Evolutionary conservation across 2,888 invertebrate species (phyloP).

Genomic region (Sycophila texana): DNA sequence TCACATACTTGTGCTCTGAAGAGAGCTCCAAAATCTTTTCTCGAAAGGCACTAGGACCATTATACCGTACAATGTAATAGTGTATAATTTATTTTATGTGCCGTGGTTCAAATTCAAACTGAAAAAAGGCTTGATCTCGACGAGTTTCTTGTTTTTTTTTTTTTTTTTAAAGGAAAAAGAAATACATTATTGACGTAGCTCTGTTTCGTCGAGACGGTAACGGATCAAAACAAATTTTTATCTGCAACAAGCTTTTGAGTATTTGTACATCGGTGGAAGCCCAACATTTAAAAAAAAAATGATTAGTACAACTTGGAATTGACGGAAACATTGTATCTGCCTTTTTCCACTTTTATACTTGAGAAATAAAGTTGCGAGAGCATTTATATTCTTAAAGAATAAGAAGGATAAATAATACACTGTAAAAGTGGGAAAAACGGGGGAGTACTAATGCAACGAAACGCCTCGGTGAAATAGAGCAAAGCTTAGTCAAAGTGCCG

Average conservation of each 20-base stretch:
- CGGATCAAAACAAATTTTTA: background rate
- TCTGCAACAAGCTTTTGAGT: background rate
- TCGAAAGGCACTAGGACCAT: slow-evolving; percentile 14
- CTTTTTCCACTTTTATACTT: slow-evolving; percentile 66
- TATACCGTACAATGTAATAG: slow-evolving; percentile 9
- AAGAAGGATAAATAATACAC: background rate
- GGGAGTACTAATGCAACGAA: slow-evolving; percentile 2
- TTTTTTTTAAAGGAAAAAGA: background rate
- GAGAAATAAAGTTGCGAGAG: slow-evolving; percentile 20
- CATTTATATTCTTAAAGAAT: slow-evolving; percentile 8
- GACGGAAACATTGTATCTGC: background rate
- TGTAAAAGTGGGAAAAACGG: slow-evolving; percentile 5
- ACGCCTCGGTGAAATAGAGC: slow-evolving; percentile 57
- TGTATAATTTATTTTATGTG: background rate
- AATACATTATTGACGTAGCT: slow-evolving; percentile 2
- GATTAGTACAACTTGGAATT: slow-evolving; percentile 7
- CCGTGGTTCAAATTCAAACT: background rate
- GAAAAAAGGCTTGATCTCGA: slow-evolving; percentile 19
- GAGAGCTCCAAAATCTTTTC: background rate
- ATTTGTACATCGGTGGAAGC: slow-evolving; percentile 14
- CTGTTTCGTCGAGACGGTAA: slow-evolving; percentile 32
- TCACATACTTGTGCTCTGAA: background rate
- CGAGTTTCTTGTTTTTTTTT: slow-evolving; percentile 16
- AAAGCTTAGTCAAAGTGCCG: slow-evolving; percentile 51
- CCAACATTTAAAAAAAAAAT: background rate